A percentile compares a stretch with the other conserved stretches of the same genome.
Conservation (phyloP, 1,140 invertebrate species). For the Aplysia californica region DNA sequence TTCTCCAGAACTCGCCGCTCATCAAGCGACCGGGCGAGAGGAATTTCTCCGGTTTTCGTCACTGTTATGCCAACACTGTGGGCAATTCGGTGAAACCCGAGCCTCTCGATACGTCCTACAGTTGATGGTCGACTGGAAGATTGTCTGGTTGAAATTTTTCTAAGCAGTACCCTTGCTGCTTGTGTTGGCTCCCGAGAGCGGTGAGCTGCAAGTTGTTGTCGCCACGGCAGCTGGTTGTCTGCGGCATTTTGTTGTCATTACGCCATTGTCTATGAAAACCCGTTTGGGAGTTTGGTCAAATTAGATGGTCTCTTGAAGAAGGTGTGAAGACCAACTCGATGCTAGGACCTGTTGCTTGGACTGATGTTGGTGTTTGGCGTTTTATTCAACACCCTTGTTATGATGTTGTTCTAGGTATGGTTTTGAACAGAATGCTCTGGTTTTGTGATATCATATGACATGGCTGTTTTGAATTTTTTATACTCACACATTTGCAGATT, state of each 20-base stretch:
- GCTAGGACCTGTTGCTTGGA: neutral
- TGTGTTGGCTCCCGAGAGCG: no score
- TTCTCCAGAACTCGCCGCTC: slow-evolving; percentile 35
- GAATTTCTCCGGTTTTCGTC: slow-evolving; percentile 32
- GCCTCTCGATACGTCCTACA: slow-evolving; percentile 29
- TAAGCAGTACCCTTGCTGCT: slow-evolving; percentile 24
- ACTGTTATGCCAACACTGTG: slow-evolving; percentile 32
- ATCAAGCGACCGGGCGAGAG: slow-evolving; percentile 31
- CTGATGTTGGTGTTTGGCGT: neutral
- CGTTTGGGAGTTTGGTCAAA: neutral
- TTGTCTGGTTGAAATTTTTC: neutral
- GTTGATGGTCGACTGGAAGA: neutral
- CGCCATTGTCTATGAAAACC: slow-evolving; percentile 20
- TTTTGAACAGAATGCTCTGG: neutral
- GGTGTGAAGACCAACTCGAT: slow-evolving; percentile 1
- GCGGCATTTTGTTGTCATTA: slow-evolving; percentile 10
- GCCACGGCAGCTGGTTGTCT: slow-evolving; percentile 9
- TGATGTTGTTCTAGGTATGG: neutral
- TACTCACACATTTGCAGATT: neutral
- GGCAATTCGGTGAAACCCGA: slow-evolving; percentile 27
- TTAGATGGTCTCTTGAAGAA: neutral
- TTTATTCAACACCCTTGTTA: neutral
- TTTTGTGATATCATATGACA: slow-evolving; percentile 25
- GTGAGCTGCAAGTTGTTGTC: slow-evolving; percentile 3
- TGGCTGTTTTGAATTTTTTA: neutral